Base-by-base conservation (phyloP, 2,888 invertebrate species). In the Tridacna crocea region DNA sequence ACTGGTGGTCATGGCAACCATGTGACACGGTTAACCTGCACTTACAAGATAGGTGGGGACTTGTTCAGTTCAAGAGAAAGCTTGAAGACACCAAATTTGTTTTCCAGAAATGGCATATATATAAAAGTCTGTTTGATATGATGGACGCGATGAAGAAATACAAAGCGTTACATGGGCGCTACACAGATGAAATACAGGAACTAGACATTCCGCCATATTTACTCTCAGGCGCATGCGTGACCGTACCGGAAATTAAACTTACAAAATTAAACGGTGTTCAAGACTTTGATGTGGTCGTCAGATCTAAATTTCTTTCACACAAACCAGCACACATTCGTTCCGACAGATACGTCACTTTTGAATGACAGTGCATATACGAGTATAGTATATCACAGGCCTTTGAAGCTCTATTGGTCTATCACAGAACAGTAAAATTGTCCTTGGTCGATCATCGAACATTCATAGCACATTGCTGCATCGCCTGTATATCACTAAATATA, bases 21-120 rank as follows among this genome's bases (percentile, higher is more conserved):
- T 83, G 82, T 47, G 85, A 75, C 26, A 61, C 83, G 17, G 78
- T 85, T 10, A 85, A 85, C 74, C 61, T 83, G 3, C 85, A 83
- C 68, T 66, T 85, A n/a, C 85, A 85, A 65, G 85, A 85, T 58
- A 36, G 85, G n/a, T 83, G 91, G 91, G 91, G 91, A 10, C 77
- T 92, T 63, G 81, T 92, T 8, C 91, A 90, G 79, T 92, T 92
- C 47, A 85, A 82, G 58, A 65, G 72, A 46, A 72, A 70, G n/a
- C 61, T 79, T 15, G 24, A 46, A n/a, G 79, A 85, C 55, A 83
- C 82, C 55, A 76, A 48, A 13, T 83, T 89, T 51, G 66, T 51
- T 13, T 87, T 80, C 65, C 75, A 80, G 13, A 80, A 83, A 66
- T 89, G 90, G 88, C 82, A 84, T 22, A 85, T 88, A 19, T 89